phyloP scores from a whole-genome alignment of 2,113 vertebrate species.

The Pterocles burchelli region DNA sequence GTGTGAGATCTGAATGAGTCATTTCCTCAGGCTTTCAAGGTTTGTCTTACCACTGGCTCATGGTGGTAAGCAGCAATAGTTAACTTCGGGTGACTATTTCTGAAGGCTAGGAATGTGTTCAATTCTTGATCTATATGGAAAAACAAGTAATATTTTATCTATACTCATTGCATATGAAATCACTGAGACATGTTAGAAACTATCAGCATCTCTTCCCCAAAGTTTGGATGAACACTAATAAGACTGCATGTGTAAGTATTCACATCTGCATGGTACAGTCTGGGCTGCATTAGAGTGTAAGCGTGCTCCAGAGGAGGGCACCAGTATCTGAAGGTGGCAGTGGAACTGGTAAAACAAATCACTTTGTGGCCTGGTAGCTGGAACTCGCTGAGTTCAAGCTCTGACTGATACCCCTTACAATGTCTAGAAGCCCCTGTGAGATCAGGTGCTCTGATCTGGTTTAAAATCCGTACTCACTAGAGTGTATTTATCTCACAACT shows the following conservation, averaged over 20 bases:
- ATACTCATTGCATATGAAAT: not conserved
- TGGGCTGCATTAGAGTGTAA: not conserved
- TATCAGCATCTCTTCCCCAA: not conserved
- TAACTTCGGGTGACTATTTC: not conserved
- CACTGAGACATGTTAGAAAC: not conserved
- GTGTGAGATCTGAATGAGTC: conserved; percentile 2
- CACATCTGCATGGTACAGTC: not conserved
- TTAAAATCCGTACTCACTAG: fast-evolving
- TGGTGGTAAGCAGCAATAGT: not conserved
- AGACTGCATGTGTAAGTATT: not conserved
- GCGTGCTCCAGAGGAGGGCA: not conserved
- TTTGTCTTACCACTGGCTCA: not conserved
- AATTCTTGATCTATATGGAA: not conserved
- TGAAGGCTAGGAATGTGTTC: not conserved
- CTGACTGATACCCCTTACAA: not conserved
- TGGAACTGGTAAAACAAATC: not conserved
- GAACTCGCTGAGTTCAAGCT: fast-evolving
- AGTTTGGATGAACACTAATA: not conserved
- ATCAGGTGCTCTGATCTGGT: not conserved
- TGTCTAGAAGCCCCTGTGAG: not conserved
- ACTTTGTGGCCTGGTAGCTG: not conserved
- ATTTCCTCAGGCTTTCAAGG: conserved; percentile 18
- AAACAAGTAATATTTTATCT: not conserved
- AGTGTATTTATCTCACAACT: not conserved
- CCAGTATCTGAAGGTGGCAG: not conserved